Evolutionary conservation across 2,888 invertebrate genomes (phyloP), one percentile per base, ranked within the genome.

Genomic region (Pterostichus niger): DNA sequence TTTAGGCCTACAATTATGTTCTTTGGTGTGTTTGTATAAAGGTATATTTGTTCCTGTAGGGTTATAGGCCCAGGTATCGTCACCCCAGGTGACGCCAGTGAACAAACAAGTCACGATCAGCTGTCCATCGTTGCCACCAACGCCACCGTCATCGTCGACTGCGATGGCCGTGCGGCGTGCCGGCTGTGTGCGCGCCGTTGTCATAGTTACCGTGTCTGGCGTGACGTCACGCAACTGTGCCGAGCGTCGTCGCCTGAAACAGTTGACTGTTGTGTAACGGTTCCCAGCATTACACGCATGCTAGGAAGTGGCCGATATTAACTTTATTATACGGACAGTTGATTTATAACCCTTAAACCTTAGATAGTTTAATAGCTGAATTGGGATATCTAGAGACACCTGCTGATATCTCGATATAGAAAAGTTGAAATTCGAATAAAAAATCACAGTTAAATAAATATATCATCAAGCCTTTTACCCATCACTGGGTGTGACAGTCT

Each of bases 181-280:
- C 75, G 77, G 49, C 77, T 77, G 77, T 77, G 56, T 77, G 77
- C 52, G 77, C 59, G 82, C 82, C 59, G 82, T 82, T 59, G 31
- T 46, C 75, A 75, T 75, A 56, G 61, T 5, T 49, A 82, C 82
- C 6, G 61, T 35, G 73, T 56, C 82, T 75, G 59, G 13, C 49
- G 73, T 82, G 75, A 82, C 82, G 82, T 82, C 82, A 82, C 54
- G 17, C 59, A 44, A 44, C 59, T 49, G 59, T 68, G 44, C 33
- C 49, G 24, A 35, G 35, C 73, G 59, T 13, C 11, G 33, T 31
- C 44, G 77, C 33, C 17, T 10, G 56, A 31, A 52, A 33, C 24
- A 35, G 75, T 75, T 75, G 75, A 33, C 52, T 11, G 75, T 52
- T 71, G 68, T 17, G 68, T 71, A 24, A 44, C 17, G 64, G 56